phyloP scores from a whole-genome alignment of 2,888 invertebrate genomes.

The Drosophila demipolita region DNA sequence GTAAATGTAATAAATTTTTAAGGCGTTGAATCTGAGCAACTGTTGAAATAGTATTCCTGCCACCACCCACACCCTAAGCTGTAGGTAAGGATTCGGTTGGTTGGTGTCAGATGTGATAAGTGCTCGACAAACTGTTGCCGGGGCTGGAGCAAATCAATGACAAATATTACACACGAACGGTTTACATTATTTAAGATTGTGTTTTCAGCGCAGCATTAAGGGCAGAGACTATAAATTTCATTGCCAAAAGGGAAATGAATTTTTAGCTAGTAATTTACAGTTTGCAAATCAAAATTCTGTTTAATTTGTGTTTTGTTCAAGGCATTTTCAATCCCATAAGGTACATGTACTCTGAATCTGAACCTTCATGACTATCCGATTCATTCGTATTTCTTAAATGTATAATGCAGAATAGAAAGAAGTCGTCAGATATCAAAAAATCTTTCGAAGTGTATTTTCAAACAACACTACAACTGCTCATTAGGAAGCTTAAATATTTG shows the following conservation, averaged over 20 bases:
- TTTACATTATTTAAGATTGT: constrained; percentile 37
- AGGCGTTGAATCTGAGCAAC: constrained; percentile 54
- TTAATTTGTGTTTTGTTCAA: not conserved
- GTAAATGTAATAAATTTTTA: constrained; percentile 77
- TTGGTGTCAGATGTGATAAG: constrained; percentile 44
- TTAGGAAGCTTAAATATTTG: constrained; percentile 14
- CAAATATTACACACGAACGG: constrained; percentile 73
- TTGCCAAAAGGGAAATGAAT: constrained; percentile 40
- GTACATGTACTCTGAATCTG: not conserved
- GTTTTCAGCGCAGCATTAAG: constrained; percentile 17
- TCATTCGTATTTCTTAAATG: not conserved
- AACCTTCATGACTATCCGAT: not conserved
- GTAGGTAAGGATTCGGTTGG: constrained; percentile 13
- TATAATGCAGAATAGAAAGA: not conserved
- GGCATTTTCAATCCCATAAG: not conserved
- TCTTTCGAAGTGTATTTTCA: not conserved
- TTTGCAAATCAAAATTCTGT: not conserved
- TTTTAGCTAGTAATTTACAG: constrained; percentile 19
- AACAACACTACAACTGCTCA: not conserved
- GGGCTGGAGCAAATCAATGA: constrained; percentile 62
- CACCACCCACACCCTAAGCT: not conserved
- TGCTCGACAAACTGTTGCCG: constrained; percentile 70
- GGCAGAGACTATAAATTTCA: constrained; percentile 13
- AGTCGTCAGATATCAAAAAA: not conserved
- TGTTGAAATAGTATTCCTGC: constrained; percentile 6